phyloP scores from a whole-genome alignment of 2,113 vertebrate genomes.

The Barnardius zonarius region DNA sequence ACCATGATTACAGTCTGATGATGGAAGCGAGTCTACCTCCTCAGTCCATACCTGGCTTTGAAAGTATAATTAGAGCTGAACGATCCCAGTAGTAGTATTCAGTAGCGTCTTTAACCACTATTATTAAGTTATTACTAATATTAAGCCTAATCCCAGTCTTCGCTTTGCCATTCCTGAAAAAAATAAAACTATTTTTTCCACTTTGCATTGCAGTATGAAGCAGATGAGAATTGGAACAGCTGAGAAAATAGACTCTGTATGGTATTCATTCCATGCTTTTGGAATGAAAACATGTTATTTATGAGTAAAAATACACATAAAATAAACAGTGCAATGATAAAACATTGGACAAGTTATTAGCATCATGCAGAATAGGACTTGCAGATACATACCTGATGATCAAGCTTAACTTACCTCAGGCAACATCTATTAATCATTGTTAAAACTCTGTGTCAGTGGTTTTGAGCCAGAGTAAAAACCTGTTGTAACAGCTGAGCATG shows the following conservation, averaged over 20 bases:
- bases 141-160: background rate
- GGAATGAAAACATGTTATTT: background rate
- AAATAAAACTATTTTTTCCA: background rate
- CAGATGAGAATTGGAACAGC: background rate
- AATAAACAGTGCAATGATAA: background rate
- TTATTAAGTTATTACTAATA: background rate
- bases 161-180: background rate
- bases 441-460: background rate
- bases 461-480: background rate
- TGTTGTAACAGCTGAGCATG: background rate
- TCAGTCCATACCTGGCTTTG: background rate
- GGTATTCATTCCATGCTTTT: background rate
- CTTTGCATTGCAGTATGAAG: background rate
- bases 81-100: background rate
- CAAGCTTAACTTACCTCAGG: background rate
- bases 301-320: background rate
- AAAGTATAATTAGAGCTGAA: background rate
- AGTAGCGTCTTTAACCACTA: background rate
- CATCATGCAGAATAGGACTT: background rate
- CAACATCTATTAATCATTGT: background rate
- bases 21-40: background rate
- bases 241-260: background rate
- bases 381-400: background rate
- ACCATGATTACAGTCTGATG: background rate
- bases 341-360: background rate